These are phyloP conservation scores for Rotaria sp. DNA, from an alignment of 2,888 invertebrate species.

Conservation along the genomic window DNA sequence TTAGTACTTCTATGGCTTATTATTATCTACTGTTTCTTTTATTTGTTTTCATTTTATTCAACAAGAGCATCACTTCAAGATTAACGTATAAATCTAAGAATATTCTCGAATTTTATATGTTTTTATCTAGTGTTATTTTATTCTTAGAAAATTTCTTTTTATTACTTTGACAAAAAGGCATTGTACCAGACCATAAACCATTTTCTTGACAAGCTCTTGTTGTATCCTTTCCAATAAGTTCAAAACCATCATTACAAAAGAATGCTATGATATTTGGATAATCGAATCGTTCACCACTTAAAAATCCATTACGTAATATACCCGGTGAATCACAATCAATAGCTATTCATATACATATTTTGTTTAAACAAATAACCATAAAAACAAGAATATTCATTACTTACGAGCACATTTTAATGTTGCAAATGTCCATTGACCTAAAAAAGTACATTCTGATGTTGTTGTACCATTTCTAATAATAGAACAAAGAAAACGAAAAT, in stretches of 20 bases:
- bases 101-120: too few relatives aligned
- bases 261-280: slow-evolving; percentile 17
- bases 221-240: neutral
- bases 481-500: neutral
- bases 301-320: slow-evolving; percentile 2
- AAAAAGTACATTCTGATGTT: neutral
- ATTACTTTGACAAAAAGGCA: neutral
- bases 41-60: too few relatives aligned
- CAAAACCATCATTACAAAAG: slow-evolving; percentile 28
- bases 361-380: too few relatives aligned
- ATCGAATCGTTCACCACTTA: slow-evolving; percentile 27
- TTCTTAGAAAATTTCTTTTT: neutral
- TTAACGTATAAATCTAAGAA: too few relatives aligned
- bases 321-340: slow-evolving; percentile 25
- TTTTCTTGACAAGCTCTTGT: slow-evolving; percentile 13
- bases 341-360: neutral
- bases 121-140: too few relatives aligned
- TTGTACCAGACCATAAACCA: neutral
- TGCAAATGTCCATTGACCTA: slow-evolving; percentile 20
- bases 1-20: too few relatives aligned
- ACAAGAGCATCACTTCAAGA: too few relatives aligned
- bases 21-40: too few relatives aligned
- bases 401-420: slow-evolving; percentile 11
- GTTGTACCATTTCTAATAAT: slow-evolving; percentile 5
- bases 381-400: neutral